A percentile compares a stretch with the other conserved stretches of the same genome.
These are phyloP conservation scores for Kryphioiulus occultus DNA, from an alignment of 2,888 invertebrate genomes.

Conservation along the genomic window DNA sequence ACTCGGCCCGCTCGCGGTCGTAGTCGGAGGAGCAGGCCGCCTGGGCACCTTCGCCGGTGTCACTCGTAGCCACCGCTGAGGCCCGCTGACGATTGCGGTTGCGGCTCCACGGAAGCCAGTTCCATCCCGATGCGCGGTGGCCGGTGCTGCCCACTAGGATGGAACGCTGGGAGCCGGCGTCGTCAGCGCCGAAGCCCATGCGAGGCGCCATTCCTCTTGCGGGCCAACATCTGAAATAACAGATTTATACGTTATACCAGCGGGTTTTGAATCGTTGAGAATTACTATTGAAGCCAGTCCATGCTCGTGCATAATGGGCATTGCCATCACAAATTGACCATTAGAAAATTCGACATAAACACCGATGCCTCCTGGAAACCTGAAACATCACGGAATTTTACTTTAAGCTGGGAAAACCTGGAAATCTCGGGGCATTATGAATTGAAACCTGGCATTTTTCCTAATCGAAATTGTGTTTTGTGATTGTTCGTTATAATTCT, in stretches of 20 bases:
- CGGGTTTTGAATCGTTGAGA: background rate
- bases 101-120: constrained; percentile 52
- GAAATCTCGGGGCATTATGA: too few relatives aligned
- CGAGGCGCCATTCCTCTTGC: constrained; percentile 48
- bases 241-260: background rate
- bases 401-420: too few relatives aligned
- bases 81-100: constrained; percentile 37
- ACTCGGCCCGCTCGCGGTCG: background rate
- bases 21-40: background rate
- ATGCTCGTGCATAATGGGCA: too few relatives aligned
- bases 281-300: too few relatives aligned
- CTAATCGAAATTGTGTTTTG: too few relatives aligned
- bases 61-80: background rate
- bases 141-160: constrained; percentile 52
- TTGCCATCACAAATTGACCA: too few relatives aligned
- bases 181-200: constrained; percentile 47
- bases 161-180: constrained; percentile 48
- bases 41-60: background rate
- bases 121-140: constrained; percentile 52
- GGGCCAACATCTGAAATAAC: constrained; percentile 48
- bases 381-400: too few relatives aligned
- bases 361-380: too few relatives aligned
- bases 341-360: too few relatives aligned
- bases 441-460: too few relatives aligned
- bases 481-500: too few relatives aligned